phyloP scores from a whole-genome alignment of 2,888 invertebrate genomes.

The Sycophila texana region DNA sequence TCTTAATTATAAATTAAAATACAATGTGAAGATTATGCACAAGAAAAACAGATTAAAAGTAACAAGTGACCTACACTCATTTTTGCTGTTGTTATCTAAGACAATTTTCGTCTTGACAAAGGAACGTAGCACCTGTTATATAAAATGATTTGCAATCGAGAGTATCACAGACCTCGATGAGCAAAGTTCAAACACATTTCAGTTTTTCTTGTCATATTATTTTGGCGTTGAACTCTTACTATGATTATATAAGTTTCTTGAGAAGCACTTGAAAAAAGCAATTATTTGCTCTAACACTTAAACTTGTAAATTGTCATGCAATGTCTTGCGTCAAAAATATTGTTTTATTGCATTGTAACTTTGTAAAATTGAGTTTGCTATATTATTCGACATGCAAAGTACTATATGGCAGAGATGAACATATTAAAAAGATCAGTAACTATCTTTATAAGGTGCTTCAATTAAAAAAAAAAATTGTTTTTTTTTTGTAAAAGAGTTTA shows the following conservation, averaged over 20 bases:
- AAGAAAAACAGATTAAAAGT: not conserved
- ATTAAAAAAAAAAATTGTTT: too few species aligned
- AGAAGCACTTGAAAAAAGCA: constrained; percentile 17
- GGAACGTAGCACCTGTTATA: constrained; percentile 41
- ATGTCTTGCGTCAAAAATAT: not conserved
- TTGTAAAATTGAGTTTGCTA: too few species aligned
- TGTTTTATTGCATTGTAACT: too few species aligned
- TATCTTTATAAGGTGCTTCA: too few species aligned
- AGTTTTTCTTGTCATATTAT: constrained; percentile 12
- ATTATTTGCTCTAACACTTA: constrained; percentile 13
- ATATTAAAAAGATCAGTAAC: too few species aligned
- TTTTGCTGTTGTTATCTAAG: constrained; percentile 8
- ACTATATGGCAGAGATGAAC: too few species aligned
- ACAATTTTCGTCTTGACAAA: constrained; percentile 6
- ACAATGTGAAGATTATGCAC: not conserved
- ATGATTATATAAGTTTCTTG: not conserved
- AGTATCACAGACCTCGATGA: constrained; percentile 25
- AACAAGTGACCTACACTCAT: constrained; percentile 9
- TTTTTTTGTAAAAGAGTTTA: not conserved
- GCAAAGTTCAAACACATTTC: constrained; percentile 9
- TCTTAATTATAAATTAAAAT: not conserved
- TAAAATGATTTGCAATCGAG: constrained; percentile 7
- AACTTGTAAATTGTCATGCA: constrained; percentile 17
- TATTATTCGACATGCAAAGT: too few species aligned
- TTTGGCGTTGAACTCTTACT: not conserved